phyloP scores from a whole-genome alignment of 2,797 vertebrate species.

The Hemibagrus guttatus region DNA sequence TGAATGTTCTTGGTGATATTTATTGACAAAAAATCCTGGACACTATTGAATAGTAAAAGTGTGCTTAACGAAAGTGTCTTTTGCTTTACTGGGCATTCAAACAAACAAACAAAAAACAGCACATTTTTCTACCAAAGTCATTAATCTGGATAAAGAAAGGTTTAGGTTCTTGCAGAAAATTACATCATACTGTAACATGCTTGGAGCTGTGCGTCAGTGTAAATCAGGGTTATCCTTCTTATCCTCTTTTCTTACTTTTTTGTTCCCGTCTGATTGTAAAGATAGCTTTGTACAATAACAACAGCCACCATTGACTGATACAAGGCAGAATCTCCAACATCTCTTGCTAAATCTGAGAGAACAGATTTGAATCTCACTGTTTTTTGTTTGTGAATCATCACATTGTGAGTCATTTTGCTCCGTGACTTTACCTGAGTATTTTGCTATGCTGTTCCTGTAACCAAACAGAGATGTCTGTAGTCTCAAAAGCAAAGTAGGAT shows the following conservation, averaged over 20 bases:
- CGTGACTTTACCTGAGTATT: slow-evolving; percentile 29
- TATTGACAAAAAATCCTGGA: neutral
- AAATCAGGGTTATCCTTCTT: slow-evolving; percentile 23
- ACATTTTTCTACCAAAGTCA: neutral
- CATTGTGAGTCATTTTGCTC: slow-evolving; percentile 2
- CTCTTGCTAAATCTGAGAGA: slow-evolving; percentile 46
- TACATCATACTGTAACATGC: slow-evolving; percentile 31
- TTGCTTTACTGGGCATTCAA: neutral
- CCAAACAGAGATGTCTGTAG: slow-evolving; percentile 15
- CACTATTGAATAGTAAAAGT: neutral
- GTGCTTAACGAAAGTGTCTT: neutral
- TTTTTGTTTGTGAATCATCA: slow-evolving; percentile 40
- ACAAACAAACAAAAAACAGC: neutral
- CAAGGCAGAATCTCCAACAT: slow-evolving; percentile 55
- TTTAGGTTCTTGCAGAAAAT: slow-evolving; percentile 54
- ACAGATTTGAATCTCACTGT: slow-evolving; percentile 59
- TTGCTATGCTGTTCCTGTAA: slow-evolving; percentile 2
- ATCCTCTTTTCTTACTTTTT: slow-evolving; percentile 54
- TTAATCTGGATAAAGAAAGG: neutral
- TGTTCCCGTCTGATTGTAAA: slow-evolving; percentile 56
- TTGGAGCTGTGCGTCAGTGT: slow-evolving; percentile 46
- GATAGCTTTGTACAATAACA: slow-evolving; percentile 64
- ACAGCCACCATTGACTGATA: slow-evolving; percentile 64
- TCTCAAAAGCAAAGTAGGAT: neutral
- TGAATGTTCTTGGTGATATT: neutral